Conservation (phyloP, 2,113 vertebrate genomes). For the Poeciliopsis turrubarensis region DNA sequence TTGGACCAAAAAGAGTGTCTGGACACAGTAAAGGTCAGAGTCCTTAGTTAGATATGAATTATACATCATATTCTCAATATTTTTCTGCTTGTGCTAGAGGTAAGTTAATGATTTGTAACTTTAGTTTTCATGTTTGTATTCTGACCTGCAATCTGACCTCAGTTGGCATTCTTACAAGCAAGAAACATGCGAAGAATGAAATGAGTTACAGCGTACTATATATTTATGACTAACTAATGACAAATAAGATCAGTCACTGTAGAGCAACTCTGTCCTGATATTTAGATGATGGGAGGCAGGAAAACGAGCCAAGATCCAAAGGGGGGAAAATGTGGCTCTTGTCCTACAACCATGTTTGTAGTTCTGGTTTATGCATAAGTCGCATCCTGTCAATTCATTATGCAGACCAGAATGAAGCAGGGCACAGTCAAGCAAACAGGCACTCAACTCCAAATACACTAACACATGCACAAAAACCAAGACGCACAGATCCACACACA, state of each 20-base stretch:
- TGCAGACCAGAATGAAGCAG: conserved; percentile 49
- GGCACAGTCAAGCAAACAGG: conserved; percentile 44
- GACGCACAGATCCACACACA: conserved; percentile 41
- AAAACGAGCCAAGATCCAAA: conserved; percentile 32
- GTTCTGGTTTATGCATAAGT: conserved; percentile 70
- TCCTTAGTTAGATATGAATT: conserved; percentile 21
- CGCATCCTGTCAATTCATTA: conserved; percentile 61
- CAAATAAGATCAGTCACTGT: conserved; percentile 25
- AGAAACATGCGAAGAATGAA: not conserved
- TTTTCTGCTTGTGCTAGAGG: conserved; percentile 8
- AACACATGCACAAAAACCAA: conserved; percentile 27
- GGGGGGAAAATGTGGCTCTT: conserved; percentile 41
- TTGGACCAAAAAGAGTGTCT: not conserved
- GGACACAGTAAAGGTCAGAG: not conserved
- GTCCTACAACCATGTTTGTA: conserved; percentile 65
- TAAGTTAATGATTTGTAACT: conserved; percentile 13
- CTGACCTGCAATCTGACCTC: conserved; percentile 12
- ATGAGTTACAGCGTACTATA: conserved; percentile 10
- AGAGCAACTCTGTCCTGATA: not conserved
- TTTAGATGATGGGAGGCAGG: conserved; percentile 28
- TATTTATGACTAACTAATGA: conserved; percentile 12
- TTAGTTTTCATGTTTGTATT: conserved; percentile 1
- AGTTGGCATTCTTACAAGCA: not conserved
- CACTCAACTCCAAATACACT: conserved; percentile 33
- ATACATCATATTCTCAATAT: conserved; percentile 30